Conservation (phyloP, 2,797 vertebrate species). For the Lepus townsendii region DNA sequence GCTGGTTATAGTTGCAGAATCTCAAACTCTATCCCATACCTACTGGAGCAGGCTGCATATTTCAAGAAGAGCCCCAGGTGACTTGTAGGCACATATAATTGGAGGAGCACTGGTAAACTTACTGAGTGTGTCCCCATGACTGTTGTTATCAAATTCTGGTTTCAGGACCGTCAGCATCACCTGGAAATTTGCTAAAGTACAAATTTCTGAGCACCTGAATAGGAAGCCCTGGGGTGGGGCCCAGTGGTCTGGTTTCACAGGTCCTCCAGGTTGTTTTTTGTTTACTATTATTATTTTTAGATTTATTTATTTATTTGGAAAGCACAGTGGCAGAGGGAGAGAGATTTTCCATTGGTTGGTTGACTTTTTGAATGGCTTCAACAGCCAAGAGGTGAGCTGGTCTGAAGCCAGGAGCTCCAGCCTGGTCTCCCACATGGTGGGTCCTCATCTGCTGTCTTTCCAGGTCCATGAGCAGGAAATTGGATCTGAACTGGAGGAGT, state of each 20-base stretch:
- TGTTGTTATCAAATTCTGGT: slow-evolving; percentile 24
- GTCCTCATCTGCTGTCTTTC: too few relatives aligned
- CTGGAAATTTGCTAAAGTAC: not conserved
- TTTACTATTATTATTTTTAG: too few relatives aligned
- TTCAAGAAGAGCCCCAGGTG: not conserved
- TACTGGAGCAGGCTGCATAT: not conserved
- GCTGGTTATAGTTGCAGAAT: not conserved
- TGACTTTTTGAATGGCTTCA: too few relatives aligned
- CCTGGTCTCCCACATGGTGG: too few relatives aligned
- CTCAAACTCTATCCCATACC: not conserved
- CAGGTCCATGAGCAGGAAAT: too few relatives aligned
- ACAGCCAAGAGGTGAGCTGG: too few relatives aligned
- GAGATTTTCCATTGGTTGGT: too few relatives aligned
- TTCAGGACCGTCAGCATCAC: not conserved
- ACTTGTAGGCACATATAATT: slow-evolving; percentile 13
- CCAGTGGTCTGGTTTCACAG: not conserved
- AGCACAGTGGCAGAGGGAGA: too few relatives aligned
- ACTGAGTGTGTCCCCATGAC: not conserved
- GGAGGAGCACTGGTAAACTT: slow-evolving; percentile 19
- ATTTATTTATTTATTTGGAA: too few relatives aligned
- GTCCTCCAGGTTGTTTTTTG: not conserved
- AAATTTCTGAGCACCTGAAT: not conserved
- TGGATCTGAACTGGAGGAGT: too few relatives aligned
- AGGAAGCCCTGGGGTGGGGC: not conserved
- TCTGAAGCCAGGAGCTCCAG: too few relatives aligned